These are phyloP conservation scores for Phaetusa simplex DNA, from an alignment of 2,113 vertebrate species.

Conservation along the genomic window DNA sequence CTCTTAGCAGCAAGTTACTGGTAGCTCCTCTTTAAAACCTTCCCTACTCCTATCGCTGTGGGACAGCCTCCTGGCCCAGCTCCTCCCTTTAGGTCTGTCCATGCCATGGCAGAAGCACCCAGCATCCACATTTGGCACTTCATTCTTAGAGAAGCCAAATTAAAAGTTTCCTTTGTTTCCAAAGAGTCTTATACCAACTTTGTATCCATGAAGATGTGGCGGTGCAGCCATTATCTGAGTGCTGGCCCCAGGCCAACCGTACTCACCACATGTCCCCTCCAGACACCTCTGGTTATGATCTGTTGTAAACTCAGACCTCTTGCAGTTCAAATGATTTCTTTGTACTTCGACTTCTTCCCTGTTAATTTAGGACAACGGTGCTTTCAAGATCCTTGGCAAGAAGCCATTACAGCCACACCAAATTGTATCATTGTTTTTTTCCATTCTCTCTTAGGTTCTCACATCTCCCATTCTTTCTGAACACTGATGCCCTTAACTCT, in stretches of 20 bases:
- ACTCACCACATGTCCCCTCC: neutral
- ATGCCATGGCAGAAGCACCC: neutral
- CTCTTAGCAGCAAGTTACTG: neutral
- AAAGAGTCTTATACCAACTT: neutral
- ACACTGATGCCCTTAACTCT: neutral
- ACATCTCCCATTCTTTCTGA: neutral
- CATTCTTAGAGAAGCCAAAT: neutral
- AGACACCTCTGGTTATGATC: neutral
- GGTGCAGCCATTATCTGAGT: rapidly evolving
- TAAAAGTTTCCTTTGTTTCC: neutral
- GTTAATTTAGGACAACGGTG: neutral
- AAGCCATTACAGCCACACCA: neutral
- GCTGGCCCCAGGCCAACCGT: neutral
- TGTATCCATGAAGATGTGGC: rapidly evolving
- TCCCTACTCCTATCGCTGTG: neutral
- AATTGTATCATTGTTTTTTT: neutral
- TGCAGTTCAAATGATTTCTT: neutral
- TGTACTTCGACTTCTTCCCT: neutral
- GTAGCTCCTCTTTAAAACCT: neutral
- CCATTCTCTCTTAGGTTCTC: neutral
- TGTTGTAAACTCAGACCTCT: neutral
- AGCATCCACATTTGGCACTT: neutral
- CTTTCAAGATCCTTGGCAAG: neutral
- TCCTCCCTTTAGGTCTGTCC: neutral
- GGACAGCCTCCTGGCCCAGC: neutral